Conservation (phyloP, 1,140 invertebrate genomes). For the Panagrolaimus sp. region DNA sequence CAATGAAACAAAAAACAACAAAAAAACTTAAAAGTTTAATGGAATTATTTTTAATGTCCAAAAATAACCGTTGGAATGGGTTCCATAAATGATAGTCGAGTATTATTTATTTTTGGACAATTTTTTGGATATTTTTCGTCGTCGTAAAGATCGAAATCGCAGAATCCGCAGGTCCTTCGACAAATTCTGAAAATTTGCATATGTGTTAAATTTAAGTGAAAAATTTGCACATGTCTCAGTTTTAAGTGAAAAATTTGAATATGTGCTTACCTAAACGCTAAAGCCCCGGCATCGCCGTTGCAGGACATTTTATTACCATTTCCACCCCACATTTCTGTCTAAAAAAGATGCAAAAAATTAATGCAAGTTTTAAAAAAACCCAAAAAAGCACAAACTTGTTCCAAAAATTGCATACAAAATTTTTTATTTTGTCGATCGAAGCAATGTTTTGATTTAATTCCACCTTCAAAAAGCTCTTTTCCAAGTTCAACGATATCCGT, state of each 20-base stretch:
- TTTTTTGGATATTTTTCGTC: conserved; percentile 3
- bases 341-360: too few relatives aligned
- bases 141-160: conserved; percentile 21
- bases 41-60: not conserved
- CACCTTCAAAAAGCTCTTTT: conserved; percentile 22
- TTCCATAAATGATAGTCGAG: not conserved
- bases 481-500: conserved; percentile 33
- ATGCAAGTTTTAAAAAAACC: not conserved
- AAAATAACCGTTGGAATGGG: not conserved
- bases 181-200: conserved; percentile 22
- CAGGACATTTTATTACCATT: conserved; percentile 21
- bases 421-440: conserved; percentile 27
- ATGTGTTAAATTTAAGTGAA: too few relatives aligned
- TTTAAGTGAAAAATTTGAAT: too few relatives aligned
- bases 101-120: not conserved
- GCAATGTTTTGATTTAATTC: conserved; percentile 23
- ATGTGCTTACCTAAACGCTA: too few relatives aligned
- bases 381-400: conserved; percentile 11
- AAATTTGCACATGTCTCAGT: too few relatives aligned
- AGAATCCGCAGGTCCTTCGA: conserved; percentile 33
- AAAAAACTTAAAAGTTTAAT: not conserved
- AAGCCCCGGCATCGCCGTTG: conserved; percentile 21
- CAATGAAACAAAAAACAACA: not conserved
- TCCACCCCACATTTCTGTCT: too few relatives aligned
- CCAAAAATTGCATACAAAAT: conserved; percentile 26